Evolutionary conservation across 2,888 invertebrate species (phyloP), one percentile per base, ranked within the genome.

Genomic region (Meliscaeva auricollis): DNA sequence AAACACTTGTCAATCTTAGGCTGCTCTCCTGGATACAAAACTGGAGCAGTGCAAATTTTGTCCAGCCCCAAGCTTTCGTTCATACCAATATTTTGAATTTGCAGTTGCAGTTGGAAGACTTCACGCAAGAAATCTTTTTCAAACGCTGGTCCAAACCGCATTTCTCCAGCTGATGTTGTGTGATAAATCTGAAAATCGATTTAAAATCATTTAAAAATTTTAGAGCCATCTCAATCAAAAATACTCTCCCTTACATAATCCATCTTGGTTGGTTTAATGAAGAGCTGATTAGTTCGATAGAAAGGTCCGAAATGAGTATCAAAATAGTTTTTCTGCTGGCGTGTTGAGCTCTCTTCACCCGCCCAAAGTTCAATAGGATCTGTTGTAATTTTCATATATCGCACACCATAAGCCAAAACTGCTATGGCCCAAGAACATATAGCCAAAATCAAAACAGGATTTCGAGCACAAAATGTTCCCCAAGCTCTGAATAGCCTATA

Each of bases 301-400:
- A 98, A 98, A 0, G 98, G 98, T 8, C 95, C 95, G 90, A 99
- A 99, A 89, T 96, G 94, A 13, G 94, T 92, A 91, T 99, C 98
- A 89, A 96, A 99, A 90, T 96, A 98, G 83, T 97, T 94, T 90
- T 98, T 96, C 89, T 99, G 97, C 48, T 94, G 90, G 77, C 98
- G 94, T 41, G 98, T 96, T 80, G 94, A 93, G 88, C 98, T 98
- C 30, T 93, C 92, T 1, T 97, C 96, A 0, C 97, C 94, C 0
- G 98, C 97, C 99, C 99, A 99, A 52, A 99, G 94, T 90, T 99
- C 96, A 1, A 98, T 95, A 0, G 99, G 98, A 91, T 98, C 95
- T 0, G 97, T 95, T 0, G 97, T 98, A 0, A 99, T 93, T 81
- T 94, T 91, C 87, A 98, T 91, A 73, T 93, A 93, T 0, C 93